Evolutionary conservation across 1,140 invertebrate species (phyloP).

Genomic region (Neodiprion lecontei): DNA sequence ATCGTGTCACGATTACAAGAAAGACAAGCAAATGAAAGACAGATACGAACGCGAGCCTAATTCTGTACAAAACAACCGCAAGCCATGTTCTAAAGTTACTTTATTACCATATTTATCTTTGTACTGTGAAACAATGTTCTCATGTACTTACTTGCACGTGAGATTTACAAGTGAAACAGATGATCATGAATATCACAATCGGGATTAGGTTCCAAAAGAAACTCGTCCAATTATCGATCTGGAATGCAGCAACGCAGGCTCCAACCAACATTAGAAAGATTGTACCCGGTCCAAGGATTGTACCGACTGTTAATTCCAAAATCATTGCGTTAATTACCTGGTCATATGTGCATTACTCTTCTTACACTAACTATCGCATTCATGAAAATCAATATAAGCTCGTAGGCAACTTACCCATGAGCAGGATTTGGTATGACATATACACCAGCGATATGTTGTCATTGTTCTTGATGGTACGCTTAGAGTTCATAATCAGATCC

Average conservation of each 20-base stretch:
- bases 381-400: too few relatives aligned
- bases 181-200: conserved; percentile 74
- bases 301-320: conserved; percentile 71
- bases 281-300: conserved; percentile 82
- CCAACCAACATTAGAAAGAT: conserved; percentile 92
- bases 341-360: too few relatives aligned
- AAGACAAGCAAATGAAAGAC: too few relatives aligned
- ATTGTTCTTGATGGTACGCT: conserved; percentile 79
- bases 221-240: conserved; percentile 78
- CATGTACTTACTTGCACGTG: conserved; percentile 68
- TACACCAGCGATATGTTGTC: conserved; percentile 86
- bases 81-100: too few relatives aligned
- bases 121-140: conserved; percentile 47
- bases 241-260: conserved; percentile 83
- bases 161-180: conserved; percentile 79
- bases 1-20: too few relatives aligned
- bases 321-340: neutral
- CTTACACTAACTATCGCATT: too few relatives aligned
- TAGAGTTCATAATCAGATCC: conserved; percentile 78
- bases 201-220: conserved; percentile 82
- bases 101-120: too few relatives aligned
- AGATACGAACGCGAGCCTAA: too few relatives aligned
- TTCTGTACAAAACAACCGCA: too few relatives aligned
- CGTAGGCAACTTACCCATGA: conserved; percentile 54
- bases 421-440: conserved; percentile 79